Percentiles rank a stretch among this genome's conserved stretches.
phyloP scores from a whole-genome alignment of 1,140 invertebrate genomes.

The Anoplophora glabripennis region DNA sequence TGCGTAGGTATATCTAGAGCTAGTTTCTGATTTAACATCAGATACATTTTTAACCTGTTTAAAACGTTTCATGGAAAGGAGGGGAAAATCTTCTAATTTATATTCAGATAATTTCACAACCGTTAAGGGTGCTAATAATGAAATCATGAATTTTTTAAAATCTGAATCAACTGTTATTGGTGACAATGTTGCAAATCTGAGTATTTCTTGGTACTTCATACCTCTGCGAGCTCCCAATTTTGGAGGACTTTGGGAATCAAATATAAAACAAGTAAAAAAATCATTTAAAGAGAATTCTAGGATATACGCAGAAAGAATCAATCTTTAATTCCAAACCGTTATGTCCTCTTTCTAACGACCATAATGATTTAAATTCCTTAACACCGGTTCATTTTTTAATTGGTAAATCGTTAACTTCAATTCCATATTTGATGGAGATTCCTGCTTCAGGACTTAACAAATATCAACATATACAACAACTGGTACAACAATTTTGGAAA shows the following conservation, averaged over 20 bases:
- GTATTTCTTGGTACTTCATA: constrained; percentile 25
- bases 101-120: constrained; percentile 29
- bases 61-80: constrained; percentile 26
- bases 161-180: background rate
- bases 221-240: constrained; percentile 16
- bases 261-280: constrained; percentile 2
- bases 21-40: constrained; percentile 39
- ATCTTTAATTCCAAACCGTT: constrained; percentile 17
- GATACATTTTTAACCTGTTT: constrained; percentile 46
- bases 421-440: background rate
- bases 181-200: background rate
- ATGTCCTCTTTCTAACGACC: constrained; percentile 15
- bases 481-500: constrained; percentile 32
- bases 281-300: constrained; percentile 14
- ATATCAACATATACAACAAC: background rate
- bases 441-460: background rate
- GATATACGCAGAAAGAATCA: constrained; percentile 19
- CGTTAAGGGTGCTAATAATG: constrained; percentile 24
- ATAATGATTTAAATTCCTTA: constrained; percentile 14
- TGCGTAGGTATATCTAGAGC: constrained; percentile 50
- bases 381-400: constrained; percentile 24
- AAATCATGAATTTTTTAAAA: constrained; percentile 12
- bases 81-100: constrained; percentile 19
- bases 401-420: constrained; percentile 7
- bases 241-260: constrained; percentile 11